Percentiles rank a stretch among this genome's conserved stretches.
Evolutionary conservation across 2,113 vertebrate genomes (phyloP).

Genomic region (Glareola pratincola): DNA sequence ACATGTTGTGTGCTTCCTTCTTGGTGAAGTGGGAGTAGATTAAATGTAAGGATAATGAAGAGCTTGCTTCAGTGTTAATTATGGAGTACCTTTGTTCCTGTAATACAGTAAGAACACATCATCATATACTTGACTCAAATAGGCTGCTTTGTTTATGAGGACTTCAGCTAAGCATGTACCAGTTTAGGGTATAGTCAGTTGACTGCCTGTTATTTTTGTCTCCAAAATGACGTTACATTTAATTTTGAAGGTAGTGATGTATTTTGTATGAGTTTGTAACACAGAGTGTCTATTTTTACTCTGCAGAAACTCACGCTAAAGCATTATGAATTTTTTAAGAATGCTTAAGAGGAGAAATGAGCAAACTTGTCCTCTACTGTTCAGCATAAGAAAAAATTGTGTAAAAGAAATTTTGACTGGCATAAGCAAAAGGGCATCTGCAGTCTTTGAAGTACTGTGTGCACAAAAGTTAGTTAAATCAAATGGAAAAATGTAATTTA

Average conservation of each 20-base stretch:
- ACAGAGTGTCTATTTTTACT: neutral
- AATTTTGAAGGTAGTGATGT: slow-evolving; percentile 1
- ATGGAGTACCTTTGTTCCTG: neutral
- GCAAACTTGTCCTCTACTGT: neutral
- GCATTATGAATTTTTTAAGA: neutral
- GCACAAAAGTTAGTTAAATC: neutral
- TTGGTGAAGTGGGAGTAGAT: neutral
- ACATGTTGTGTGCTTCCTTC: neutral
- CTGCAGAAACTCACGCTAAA: neutral
- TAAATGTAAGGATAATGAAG: neutral
- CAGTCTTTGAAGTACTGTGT: neutral
- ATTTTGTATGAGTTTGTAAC: slow-evolving; percentile 20
- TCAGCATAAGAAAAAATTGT: neutral
- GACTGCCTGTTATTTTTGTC: neutral
- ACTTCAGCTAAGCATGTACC: neutral
- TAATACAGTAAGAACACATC: neutral
- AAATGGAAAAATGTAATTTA: neutral
- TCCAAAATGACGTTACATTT: neutral
- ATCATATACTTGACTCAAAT: neutral
- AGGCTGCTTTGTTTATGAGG: neutral
- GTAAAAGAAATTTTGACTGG: neutral
- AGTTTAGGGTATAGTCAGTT: neutral
- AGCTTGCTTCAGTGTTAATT: neutral
- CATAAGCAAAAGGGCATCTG: neutral
- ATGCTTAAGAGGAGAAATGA: neutral